A percentile compares a stretch with the other conserved stretches of the same genome.
These are phyloP conservation scores for Biston betularia DNA, from an alignment of 2,888 invertebrate species.

Conservation along the genomic window DNA sequence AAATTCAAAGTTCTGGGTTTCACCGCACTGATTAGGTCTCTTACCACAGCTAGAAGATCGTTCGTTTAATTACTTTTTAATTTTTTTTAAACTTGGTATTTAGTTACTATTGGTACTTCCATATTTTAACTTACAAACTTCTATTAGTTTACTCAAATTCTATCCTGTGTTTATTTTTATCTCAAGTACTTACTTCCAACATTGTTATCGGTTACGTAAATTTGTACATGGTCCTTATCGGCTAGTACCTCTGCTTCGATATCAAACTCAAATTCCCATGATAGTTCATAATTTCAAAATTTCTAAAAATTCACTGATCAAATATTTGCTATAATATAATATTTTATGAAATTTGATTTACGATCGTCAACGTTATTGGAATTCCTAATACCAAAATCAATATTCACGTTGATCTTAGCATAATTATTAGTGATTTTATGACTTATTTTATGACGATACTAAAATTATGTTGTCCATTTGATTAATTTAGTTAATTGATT, in stretches of 20 bases:
- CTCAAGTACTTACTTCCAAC: constrained; percentile 13
- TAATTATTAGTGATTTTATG: constrained; percentile 41
- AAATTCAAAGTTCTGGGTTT: no score
- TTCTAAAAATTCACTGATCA: constrained; percentile 32
- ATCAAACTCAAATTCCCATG: constrained; percentile 51
- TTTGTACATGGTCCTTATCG: constrained; percentile 49
- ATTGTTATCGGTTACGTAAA: constrained; percentile 56
- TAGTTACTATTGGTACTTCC: not conserved
- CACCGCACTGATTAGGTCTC: no score
- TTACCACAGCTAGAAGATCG: no score
- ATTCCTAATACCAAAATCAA: constrained; percentile 18
- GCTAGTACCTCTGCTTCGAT: constrained; percentile 37
- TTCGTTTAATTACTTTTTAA: no score
- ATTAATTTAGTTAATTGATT: constrained; percentile 42
- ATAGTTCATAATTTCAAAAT: constrained; percentile 33
- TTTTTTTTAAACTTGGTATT: no score
- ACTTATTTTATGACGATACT: constrained; percentile 34
- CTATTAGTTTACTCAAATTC: constrained; percentile 1
- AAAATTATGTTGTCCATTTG: constrained; percentile 41
- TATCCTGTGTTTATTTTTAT: constrained; percentile 6
- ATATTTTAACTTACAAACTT: not conserved
- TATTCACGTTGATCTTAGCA: constrained; percentile 26
- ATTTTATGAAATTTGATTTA: constrained; percentile 36
- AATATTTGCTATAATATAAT: constrained; percentile 39
- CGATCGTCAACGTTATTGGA: constrained; percentile 30